These are phyloP conservation scores for Heliconius hortense DNA, from an alignment of 2,888 invertebrate species.

Conservation along the genomic window DNA sequence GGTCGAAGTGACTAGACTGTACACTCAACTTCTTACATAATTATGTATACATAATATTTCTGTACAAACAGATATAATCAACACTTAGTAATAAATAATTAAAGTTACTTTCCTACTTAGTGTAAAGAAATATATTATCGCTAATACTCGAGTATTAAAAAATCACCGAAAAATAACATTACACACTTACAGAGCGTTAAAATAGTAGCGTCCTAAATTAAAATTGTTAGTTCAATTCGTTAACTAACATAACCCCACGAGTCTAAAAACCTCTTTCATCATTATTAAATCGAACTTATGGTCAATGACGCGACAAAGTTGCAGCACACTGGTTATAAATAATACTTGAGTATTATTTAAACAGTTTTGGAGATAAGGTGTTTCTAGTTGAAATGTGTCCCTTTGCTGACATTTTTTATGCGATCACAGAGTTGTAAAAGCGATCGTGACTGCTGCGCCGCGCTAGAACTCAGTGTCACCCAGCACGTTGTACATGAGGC, in stretches of 20 bases:
- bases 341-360: constrained; percentile 35
- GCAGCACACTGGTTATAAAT: constrained; percentile 30
- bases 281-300: constrained; percentile 27
- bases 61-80: constrained; percentile 77
- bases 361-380: constrained; percentile 7
- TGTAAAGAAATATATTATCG: constrained; percentile 76
- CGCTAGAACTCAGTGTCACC: constrained; percentile 86
- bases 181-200: constrained; percentile 73
- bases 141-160: constrained; percentile 83
- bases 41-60: constrained; percentile 75
- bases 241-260: constrained; percentile 59
- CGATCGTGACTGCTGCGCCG: neutral
- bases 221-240: constrained; percentile 75
- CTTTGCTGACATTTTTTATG: neutral
- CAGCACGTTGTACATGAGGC: constrained; percentile 95
- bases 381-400: neutral
- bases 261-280: constrained; percentile 57
- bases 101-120: constrained; percentile 77
- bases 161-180: constrained; percentile 77
- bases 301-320: constrained; percentile 18
- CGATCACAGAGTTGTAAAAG: neutral
- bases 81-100: constrained; percentile 70
- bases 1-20: constrained; percentile 79
- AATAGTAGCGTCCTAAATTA: constrained; percentile 69
- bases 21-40: constrained; percentile 76